Base-by-base conservation (phyloP, 2,113 vertebrate species). In the Melanerpes formicivorus region DNA sequence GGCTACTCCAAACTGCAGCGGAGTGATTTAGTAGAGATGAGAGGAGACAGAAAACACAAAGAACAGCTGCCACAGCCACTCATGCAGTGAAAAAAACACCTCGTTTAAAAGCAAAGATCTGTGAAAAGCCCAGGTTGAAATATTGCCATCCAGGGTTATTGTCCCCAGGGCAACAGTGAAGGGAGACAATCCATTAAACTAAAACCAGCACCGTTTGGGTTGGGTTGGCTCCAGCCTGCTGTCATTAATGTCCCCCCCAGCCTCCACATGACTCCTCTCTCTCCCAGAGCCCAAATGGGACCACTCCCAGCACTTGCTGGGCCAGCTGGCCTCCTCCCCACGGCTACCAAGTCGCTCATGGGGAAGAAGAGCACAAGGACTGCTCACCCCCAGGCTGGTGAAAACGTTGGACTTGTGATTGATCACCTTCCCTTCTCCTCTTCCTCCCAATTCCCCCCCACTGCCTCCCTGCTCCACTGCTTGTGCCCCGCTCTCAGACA, bases 111-210 rank as follows among this genome's bases (percentile, higher is more conserved):
- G 96, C 95, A 96, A 97, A 96, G 93, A 95, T 97, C 93, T 91
- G 95, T 97, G 95, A 96, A 96, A 97, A 97, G 97, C 96, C 96
- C 95, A 92, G 96, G 93, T 95, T 96, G 96, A 94, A 92, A 93
- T 95, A 96, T 96, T 97, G 97, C 96, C 96, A 79, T 95, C 95
- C 92, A 95, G 97, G 97, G 96, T 95, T 94, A 87, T 77, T 67
- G 84, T 91, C 92, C 96, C 97, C 84, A 56, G 93, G 95, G 95
- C 95, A 97, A 97, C 96, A 94, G 95, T 48, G 6, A 90, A 95
- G 93, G 94, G 94, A 96, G 97, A 95, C 96, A 97, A 97, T 97
- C 96, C 97, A 98, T 97, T 98, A 97, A 97, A 97, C 97, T 97
- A 97, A 97, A 97, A 97, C 96, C 93, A 96, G 91, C 96, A 94